Conservation (phyloP, 1,140 invertebrate species). For the Periplaneta americana region DNA sequence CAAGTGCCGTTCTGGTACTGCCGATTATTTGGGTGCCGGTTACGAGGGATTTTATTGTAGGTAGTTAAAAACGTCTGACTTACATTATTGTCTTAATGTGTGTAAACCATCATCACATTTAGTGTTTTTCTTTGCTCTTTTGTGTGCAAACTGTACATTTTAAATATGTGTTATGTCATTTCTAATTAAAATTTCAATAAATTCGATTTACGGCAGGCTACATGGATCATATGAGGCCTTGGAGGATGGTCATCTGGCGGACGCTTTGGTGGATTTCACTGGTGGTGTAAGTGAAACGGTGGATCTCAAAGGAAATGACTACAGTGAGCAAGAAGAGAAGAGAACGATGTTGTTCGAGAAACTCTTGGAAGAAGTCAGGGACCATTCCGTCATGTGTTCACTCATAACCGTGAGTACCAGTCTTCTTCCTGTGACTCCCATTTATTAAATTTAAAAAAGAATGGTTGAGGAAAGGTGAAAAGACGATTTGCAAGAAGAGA, state of each 20-base stretch:
- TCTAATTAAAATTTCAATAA: too few species aligned
- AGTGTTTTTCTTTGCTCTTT: neutral
- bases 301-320: constrained; percentile 23
- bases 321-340: constrained; percentile 7
- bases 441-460: too few species aligned
- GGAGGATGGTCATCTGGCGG: constrained; percentile 59
- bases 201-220: constrained; percentile 27
- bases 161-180: neutral
- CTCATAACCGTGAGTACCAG: constrained; percentile 12
- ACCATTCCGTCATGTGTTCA: constrained; percentile 15
- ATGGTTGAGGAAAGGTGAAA: too few species aligned
- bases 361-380: constrained; percentile 9
- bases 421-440: too few species aligned
- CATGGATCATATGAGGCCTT: constrained; percentile 67
- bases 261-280: constrained; percentile 72
- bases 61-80: too few species aligned
- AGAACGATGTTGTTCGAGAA: constrained; percentile 2
- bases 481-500: too few species aligned
- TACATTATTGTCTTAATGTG: neutral
- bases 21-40: too few species aligned
- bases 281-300: constrained; percentile 59
- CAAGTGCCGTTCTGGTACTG: too few species aligned
- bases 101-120: neutral
- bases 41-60: too few species aligned
- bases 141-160: too few species aligned